These are phyloP conservation scores for Vidua macroura DNA, from an alignment of 2,113 vertebrate genomes.

Conservation along the genomic window DNA sequence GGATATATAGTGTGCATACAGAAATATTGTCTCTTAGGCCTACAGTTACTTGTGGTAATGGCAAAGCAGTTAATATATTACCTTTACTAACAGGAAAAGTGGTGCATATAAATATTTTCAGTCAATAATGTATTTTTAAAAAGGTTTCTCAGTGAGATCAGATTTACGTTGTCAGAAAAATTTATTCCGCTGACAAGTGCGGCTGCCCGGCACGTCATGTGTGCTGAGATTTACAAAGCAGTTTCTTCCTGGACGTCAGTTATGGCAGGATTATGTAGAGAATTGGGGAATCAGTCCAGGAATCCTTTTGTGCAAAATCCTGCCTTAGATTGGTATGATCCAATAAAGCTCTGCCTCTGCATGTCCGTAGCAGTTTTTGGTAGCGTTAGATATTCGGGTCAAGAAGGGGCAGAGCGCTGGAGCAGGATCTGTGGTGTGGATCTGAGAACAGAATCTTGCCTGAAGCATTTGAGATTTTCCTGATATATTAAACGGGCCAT, in stretches of 20 bases:
- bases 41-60: slow-evolving; percentile 26
- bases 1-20: slow-evolving; percentile 19
- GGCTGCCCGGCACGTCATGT: slow-evolving; percentile 1
- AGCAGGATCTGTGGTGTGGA: slow-evolving; percentile 25
- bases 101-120: slow-evolving; percentile 73
- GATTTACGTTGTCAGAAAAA: slow-evolving; percentile 72
- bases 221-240: slow-evolving; percentile 66
- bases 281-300: background rate
- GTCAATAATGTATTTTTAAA: slow-evolving; percentile 69
- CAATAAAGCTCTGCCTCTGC: slow-evolving; percentile 33
- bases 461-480: slow-evolving; percentile 44
- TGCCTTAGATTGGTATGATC: slow-evolving; percentile 25
- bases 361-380: background rate
- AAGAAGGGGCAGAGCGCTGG: slow-evolving; percentile 19
- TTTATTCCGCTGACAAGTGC: slow-evolving; percentile 51
- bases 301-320: slow-evolving; percentile 36
- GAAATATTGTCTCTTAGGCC: slow-evolving; percentile 32
- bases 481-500: background rate
- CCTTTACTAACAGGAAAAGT: slow-evolving; percentile 71
- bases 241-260: slow-evolving; percentile 44
- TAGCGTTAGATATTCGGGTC: background rate
- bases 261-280: background rate
- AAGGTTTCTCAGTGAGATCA: slow-evolving; percentile 57
- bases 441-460: slow-evolving; percentile 59
- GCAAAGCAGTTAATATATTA: slow-evolving; percentile 64